Evolutionary conservation across 2,888 invertebrate species (phyloP).

Genomic region (Plusia festucae): DNA sequence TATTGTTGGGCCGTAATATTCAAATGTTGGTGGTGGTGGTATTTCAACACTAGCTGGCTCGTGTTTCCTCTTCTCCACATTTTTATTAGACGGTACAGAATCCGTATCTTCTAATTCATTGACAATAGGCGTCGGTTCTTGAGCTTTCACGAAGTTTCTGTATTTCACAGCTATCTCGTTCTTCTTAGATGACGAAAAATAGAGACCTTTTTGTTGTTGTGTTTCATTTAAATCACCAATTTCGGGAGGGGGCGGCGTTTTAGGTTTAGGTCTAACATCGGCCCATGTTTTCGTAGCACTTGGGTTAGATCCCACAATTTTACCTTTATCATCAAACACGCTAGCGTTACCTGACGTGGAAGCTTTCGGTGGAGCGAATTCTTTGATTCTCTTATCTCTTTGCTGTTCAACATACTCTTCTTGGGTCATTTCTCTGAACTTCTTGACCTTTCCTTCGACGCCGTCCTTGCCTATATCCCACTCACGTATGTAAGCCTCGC

Average conservation of each 20-base stretch:
- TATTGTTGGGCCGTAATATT: constrained; percentile 89
- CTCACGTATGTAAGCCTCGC: constrained; percentile 90
- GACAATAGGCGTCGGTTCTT: constrained; percentile 73
- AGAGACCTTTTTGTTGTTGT: constrained; percentile 74
- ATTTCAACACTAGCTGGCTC: constrained; percentile 81
- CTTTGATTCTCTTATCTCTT: constrained; percentile 91
- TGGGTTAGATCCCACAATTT: constrained; percentile 53
- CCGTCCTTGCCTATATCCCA: constrained; percentile 93
- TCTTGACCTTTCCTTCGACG: constrained; percentile 81
- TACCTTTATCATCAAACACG: constrained; percentile 77
- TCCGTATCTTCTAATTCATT: constrained; percentile 77
- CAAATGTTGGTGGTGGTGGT: constrained; percentile 91
- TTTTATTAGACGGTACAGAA: constrained; percentile 37
- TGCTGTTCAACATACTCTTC: constrained; percentile 94
- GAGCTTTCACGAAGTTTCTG: constrained; percentile 77
- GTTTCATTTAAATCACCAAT: constrained; percentile 62
- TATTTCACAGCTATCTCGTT: constrained; percentile 70
- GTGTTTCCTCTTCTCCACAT: constrained; percentile 59
- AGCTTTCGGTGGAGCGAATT: constrained; percentile 93
- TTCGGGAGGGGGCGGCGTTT: constrained; percentile 71
- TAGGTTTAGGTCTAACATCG: constrained; percentile 74
- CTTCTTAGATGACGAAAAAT: constrained; percentile 75
- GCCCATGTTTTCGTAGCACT: constrained; percentile 74
- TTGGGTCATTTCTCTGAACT: constrained; percentile 91
- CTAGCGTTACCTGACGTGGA: constrained; percentile 62